These are phyloP conservation scores for Myotis myotis DNA, from an alignment of 2,797 vertebrate species.

Conservation along the genomic window DNA sequence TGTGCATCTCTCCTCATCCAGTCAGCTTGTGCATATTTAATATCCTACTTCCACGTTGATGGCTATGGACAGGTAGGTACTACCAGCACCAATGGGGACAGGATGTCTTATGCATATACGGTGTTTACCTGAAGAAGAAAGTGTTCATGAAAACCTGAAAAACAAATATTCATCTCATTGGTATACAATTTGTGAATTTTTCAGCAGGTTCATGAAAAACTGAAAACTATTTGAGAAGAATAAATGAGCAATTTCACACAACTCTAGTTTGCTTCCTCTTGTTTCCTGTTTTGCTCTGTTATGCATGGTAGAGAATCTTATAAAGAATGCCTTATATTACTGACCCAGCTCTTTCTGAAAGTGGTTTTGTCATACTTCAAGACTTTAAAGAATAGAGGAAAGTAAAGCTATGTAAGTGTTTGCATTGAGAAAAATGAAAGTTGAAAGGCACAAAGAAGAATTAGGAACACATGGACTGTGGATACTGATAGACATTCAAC, in stretches of 20 bases:
- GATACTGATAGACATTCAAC: slow-evolving; percentile 69
- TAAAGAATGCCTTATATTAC: slow-evolving; percentile 77
- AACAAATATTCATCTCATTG: slow-evolving; percentile 67
- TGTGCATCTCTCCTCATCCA: slow-evolving; percentile 44
- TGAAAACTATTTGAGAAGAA: slow-evolving; percentile 75
- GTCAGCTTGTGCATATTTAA: slow-evolving; percentile 53
- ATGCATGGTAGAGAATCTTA: slow-evolving; percentile 76
- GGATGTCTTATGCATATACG: slow-evolving; percentile 61
- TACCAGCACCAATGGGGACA: slow-evolving; percentile 21
- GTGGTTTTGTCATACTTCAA: slow-evolving; percentile 81
- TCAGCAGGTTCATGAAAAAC: slow-evolving; percentile 68
- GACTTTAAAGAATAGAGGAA: slow-evolving; percentile 82
- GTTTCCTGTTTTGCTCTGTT: slow-evolving; percentile 78
- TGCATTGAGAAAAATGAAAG: slow-evolving; percentile 81
- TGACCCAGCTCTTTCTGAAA: slow-evolving; percentile 82
- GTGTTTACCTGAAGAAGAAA: slow-evolving; percentile 59
- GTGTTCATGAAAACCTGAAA: slow-evolving; percentile 64
- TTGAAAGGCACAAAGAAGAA: slow-evolving; percentile 77
- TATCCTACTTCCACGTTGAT: slow-evolving; percentile 40
- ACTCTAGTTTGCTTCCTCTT: slow-evolving; percentile 75
- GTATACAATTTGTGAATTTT: slow-evolving; percentile 72
- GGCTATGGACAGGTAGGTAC: slow-evolving; percentile 27
- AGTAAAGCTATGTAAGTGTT: slow-evolving; percentile 79
- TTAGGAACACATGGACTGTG: slow-evolving; percentile 29
- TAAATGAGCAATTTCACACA: slow-evolving; percentile 79